Base-by-base conservation (phyloP, 2,113 vertebrate genomes). In the Neoarius graeffei region DNA sequence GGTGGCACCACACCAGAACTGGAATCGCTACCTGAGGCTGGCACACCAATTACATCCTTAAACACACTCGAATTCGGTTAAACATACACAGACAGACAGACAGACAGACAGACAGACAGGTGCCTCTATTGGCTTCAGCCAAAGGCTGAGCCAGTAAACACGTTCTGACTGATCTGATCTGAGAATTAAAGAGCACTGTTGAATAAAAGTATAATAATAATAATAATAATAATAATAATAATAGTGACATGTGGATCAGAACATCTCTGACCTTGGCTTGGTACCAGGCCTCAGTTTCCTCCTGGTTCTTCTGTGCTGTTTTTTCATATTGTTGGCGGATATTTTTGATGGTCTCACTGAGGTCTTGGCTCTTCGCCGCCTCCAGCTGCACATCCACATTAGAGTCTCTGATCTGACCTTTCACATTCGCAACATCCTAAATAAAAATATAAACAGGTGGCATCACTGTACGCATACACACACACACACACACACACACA, bases 301-400 rank as follows among this genome's bases (percentile, higher is more conserved):
- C 93, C 23, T 94, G 93, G 93, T 96, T 97, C 93, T 97, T 97
- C 93, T 93, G 95, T 14, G 94, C 95, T 89, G 97, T 93, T 20
- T 56, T 91, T 0, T 98, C 97, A 15, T 99, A 99, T 83, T 97
- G 96, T 0, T 92, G 93, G 66, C 97, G 95, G 88, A 99, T 96
- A 62, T 97, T 96, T 0, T 94, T 94, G 95, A 98, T 96, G 83
- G 96, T 90, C 90, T 95, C 95, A 57, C 93, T 88, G 66, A 99
- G 92, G 81, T 98, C 97, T 87, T 96, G 95, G 0, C 96, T 93
- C 89, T 94, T 96, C 7, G 96, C 95, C 7, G 95, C 92, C 0
- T 98, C 97, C 86, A 98, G 95, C 83, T 98, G 97, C 86, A 99
- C 97, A 0, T 95, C 95, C 89, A 99, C 84, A 0, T 93, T 94